Percentiles rank a stretch among this genome's conserved stretches.
Conservation (phyloP, 1,140 invertebrate genomes). For the Wiebesia pumilae region DNA sequence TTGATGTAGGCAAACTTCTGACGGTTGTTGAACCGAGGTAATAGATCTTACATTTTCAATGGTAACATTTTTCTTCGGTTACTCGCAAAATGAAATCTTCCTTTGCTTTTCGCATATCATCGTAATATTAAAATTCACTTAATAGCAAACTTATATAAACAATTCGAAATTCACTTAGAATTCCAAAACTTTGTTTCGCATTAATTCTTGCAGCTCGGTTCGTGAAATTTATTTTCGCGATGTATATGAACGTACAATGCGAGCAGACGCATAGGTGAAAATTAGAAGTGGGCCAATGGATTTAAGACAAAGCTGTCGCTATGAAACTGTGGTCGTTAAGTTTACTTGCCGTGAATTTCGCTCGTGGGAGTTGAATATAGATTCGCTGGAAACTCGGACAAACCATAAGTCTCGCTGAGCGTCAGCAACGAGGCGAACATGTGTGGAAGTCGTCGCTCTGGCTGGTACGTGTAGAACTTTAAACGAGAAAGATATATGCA, state of each 20-base stretch:
- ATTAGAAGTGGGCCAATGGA: conserved; percentile 19
- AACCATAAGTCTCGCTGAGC: background rate
- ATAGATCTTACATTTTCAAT: background rate
- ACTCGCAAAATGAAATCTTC: too few relatives aligned
- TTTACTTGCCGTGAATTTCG: background rate
- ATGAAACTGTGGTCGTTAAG: background rate
- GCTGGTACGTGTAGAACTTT: background rate
- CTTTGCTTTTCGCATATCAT: too few relatives aligned
- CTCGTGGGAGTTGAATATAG: background rate
- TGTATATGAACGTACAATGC: background rate
- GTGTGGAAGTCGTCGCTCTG: background rate
- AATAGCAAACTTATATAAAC: too few relatives aligned
- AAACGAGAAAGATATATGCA: too few relatives aligned
- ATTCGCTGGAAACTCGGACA: background rate
- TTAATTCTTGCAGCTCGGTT: background rate
- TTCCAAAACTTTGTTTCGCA: background rate
- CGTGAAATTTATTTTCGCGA: background rate
- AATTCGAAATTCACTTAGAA: background rate
- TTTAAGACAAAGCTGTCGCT: background rate
- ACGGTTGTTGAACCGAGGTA: background rate
- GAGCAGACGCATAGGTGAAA: background rate
- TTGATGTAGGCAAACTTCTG: too few relatives aligned
- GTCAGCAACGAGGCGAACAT: background rate
- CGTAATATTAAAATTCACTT: too few relatives aligned
- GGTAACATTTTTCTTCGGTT: background rate